Evolutionary conservation across 64 coral and sea anemone species (phyloP).

Genomic region (Trachythela sp.): DNA sequence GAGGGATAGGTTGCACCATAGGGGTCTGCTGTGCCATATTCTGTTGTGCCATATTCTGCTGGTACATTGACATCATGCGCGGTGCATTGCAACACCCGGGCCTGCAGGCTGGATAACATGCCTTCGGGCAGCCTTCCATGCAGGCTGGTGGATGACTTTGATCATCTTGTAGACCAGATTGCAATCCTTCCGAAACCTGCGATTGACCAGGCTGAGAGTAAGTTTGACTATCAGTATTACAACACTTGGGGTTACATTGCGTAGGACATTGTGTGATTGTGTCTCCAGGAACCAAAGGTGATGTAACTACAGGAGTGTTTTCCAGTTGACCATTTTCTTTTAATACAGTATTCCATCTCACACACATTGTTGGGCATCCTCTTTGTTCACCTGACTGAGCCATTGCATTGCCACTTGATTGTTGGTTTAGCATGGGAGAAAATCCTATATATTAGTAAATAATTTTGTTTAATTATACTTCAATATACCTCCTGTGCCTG

Average conservation of each 20-base stretch:
- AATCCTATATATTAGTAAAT: neutral
- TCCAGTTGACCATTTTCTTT: neutral
- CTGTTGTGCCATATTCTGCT: neutral
- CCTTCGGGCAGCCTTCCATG: neutral
- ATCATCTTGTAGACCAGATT: neutral
- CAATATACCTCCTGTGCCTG: no score
- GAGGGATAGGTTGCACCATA: neutral
- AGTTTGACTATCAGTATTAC: neutral
- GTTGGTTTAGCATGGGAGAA: neutral
- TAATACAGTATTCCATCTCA: neutral
- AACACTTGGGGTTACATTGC: neutral
- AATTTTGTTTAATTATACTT: neutral
- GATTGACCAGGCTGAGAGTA: neutral
- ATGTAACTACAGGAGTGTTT: neutral
- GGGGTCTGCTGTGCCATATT: neutral
- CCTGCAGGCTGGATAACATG: conserved; percentile 9
- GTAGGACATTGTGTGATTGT: conserved; percentile 4
- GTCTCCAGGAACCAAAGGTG: neutral
- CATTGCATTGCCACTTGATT: neutral
- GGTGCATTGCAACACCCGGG: neutral
- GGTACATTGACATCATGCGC: neutral
- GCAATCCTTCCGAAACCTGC: neutral
- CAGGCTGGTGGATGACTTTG: neutral
- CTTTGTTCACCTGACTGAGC: neutral
- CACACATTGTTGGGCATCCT: neutral